Percentiles rank a stretch among this genome's conserved stretches.
phyloP scores from a whole-genome alignment of 1,140 invertebrate species.

The Ceratoteleas bidentatus region DNA sequence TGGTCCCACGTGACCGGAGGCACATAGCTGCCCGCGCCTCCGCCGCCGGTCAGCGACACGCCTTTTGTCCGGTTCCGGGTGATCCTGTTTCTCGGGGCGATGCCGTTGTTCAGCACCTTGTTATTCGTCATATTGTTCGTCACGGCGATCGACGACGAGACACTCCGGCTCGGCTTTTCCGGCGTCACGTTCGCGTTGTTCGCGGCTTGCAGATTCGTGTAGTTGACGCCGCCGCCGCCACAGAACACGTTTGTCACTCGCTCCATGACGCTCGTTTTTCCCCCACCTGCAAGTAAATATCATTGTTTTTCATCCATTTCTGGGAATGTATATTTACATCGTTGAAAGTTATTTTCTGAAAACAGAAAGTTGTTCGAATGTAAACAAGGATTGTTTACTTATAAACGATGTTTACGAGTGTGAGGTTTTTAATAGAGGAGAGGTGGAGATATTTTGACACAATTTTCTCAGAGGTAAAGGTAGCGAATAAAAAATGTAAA shows the following conservation, averaged over 20 bases:
- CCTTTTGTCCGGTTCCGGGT: conserved; percentile 70
- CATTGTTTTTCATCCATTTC: neutral
- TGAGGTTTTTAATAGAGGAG: too few species aligned
- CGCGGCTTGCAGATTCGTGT: conserved; percentile 76
- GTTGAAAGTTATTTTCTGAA: too few species aligned
- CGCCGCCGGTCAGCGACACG: conserved; percentile 67
- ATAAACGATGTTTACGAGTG: too few species aligned
- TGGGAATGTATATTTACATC: too few species aligned
- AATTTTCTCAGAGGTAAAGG: too few species aligned
- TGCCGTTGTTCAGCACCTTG: conserved; percentile 71
- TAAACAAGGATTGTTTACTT: too few species aligned
- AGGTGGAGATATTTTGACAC: too few species aligned
- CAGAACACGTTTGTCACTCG: conserved; percentile 91
- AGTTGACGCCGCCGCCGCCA: conserved; percentile 82
- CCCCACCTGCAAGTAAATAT: conserved; percentile 72
- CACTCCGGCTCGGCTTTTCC: conserved; percentile 82
- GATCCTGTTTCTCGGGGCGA: conserved; percentile 68
- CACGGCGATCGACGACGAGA: conserved; percentile 53
- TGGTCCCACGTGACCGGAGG: conserved; percentile 86
- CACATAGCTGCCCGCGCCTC: conserved; percentile 65
- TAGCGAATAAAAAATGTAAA: too few species aligned
- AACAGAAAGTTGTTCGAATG: too few species aligned
- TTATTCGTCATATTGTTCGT: conserved; percentile 72
- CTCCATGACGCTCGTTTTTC: conserved; percentile 89
- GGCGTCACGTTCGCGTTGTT: conserved; percentile 77